Evolutionary conservation across 2,797 vertebrate species (phyloP).

Genomic region (Threskiornis aethiopicus): DNA sequence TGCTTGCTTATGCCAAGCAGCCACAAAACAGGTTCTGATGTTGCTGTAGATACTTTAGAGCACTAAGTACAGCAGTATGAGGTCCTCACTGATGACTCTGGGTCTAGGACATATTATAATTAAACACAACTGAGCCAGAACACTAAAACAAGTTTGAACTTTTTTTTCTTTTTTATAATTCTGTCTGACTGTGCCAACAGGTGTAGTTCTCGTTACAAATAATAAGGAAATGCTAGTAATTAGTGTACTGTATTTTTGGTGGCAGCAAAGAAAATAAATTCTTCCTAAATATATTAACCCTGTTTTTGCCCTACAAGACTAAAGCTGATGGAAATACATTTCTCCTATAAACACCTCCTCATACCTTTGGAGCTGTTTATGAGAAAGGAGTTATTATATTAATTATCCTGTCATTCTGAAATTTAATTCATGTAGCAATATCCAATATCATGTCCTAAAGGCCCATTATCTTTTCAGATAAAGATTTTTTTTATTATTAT

Average conservation of each 20-base stretch:
- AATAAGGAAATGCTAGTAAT: neutral
- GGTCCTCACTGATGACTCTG: neutral
- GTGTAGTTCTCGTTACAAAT: neutral
- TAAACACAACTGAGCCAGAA: neutral
- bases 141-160: neutral
- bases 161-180: neutral
- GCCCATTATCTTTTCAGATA: neutral
- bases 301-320: neutral
- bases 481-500: neutral
- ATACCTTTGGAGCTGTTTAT: conserved; percentile 20
- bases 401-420: conserved; percentile 51
- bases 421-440: conserved; percentile 37
- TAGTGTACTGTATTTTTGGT: neutral
- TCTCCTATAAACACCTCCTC: neutral
- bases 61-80: neutral
- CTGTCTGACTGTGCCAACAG: neutral
- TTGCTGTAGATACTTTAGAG: neutral
- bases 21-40: neutral
- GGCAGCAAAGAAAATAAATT: neutral
- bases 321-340: conserved; percentile 18
- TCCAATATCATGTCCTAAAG: neutral
- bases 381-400: conserved; percentile 26
- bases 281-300: neutral
- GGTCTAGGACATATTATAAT: neutral
- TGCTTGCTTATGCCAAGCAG: neutral